phyloP scores from a whole-genome alignment of 1,140 invertebrate species.

The Cheumatopsyche charites region DNA sequence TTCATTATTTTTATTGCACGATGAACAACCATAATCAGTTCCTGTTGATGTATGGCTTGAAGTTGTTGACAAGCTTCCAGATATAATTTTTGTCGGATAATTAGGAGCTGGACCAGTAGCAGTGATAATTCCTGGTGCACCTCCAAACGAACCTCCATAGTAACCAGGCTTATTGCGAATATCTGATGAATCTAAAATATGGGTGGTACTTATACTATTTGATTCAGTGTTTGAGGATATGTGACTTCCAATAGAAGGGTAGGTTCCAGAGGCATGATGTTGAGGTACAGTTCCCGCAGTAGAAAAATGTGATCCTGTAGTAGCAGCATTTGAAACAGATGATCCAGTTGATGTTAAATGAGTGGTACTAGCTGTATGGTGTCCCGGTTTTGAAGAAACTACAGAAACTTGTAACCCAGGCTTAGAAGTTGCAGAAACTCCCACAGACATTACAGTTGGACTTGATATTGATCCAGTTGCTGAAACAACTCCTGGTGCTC shows the following conservation, averaged over 20 bases:
- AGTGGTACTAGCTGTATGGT: background rate
- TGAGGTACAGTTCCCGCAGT: too few relatives aligned
- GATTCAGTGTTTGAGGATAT: background rate
- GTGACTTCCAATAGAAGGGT: constrained; percentile 33
- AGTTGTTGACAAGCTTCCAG: background rate
- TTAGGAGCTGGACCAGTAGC: constrained; percentile 39
- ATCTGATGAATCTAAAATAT: background rate
- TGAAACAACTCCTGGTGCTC: constrained; percentile 38
- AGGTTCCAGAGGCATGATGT: constrained; percentile 33
- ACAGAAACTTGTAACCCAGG: background rate
- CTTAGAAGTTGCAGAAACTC: background rate
- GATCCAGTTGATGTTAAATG: too few relatives aligned
- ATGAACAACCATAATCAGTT: background rate
- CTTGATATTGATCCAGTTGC: constrained; percentile 38
- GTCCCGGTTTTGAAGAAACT: background rate
- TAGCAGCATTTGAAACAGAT: too few relatives aligned
- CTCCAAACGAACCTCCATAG: constrained; percentile 3
- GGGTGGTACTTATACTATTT: background rate
- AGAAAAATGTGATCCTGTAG: too few relatives aligned
- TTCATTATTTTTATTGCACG: background rate
- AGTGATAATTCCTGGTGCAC: constrained; percentile 19
- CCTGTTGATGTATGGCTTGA: background rate
- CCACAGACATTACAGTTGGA: background rate
- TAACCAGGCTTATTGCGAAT: background rate
- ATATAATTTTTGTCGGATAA: background rate